phyloP scores from a whole-genome alignment of 1,140 invertebrate genomes.

The Uloborus diversus region DNA sequence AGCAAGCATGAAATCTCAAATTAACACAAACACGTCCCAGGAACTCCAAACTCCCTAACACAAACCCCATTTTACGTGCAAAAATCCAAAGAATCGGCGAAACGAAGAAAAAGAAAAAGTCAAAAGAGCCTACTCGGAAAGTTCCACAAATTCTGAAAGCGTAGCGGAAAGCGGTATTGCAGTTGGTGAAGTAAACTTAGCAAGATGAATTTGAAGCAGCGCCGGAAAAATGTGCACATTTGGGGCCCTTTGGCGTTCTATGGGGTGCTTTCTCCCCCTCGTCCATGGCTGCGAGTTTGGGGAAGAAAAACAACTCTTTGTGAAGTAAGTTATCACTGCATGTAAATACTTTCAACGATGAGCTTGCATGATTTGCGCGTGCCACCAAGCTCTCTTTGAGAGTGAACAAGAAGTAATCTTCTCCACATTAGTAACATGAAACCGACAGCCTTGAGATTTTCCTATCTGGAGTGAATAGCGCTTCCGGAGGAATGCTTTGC shows the following conservation, averaged over 20 bases:
- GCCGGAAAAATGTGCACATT: conserved; percentile 6
- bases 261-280: background rate
- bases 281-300: background rate
- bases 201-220: conserved; percentile 9
- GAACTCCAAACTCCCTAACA: background rate
- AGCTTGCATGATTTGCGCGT: background rate
- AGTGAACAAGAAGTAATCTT: background rate
- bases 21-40: background rate
- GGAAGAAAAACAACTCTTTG: conserved; percentile 3
- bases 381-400: no score
- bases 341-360: background rate
- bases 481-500: no score
- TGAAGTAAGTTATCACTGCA: conserved; percentile 6
- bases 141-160: conserved; percentile 11
- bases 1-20: conserved; percentile 19
- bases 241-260: background rate
- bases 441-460: no score
- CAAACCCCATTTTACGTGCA: no score
- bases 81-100: no score
- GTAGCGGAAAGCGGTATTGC: conserved; percentile 12
- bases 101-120: no score
- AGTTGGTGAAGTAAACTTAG: background rate
- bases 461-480: no score
- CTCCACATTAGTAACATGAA: background rate
- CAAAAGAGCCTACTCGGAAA: background rate